Conservation (phyloP, 2,113 vertebrate species). For the Chinchilla lanigera region DNA sequence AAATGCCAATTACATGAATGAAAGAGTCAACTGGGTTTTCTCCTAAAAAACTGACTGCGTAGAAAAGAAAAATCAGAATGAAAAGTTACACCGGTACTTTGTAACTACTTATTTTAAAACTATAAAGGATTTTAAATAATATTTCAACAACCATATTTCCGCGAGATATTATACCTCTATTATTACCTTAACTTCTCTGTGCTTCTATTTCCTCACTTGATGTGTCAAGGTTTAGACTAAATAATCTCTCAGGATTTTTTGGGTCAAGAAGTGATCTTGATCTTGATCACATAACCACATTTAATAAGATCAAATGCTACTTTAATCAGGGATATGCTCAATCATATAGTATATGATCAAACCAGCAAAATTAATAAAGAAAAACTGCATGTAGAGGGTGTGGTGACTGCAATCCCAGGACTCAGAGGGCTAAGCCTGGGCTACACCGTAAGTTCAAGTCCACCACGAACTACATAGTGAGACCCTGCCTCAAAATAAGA, state of each 20-base stretch:
- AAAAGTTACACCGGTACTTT: not conserved
- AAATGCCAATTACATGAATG: not conserved
- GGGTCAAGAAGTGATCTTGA: not conserved
- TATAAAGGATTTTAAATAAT: not conserved
- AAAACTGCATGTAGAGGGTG: not conserved
- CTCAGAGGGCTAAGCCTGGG: not conserved
- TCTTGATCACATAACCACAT: not conserved
- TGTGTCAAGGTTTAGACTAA: not conserved
- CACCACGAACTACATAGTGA: not conserved
- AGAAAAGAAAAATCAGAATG: not conserved
- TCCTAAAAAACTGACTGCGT: not conserved
- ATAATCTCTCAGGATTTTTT: not conserved
- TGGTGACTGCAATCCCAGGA: not conserved
- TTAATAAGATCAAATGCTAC: conserved; percentile 25
- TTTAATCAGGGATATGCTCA: not conserved
- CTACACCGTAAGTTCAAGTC: not conserved
- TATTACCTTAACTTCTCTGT: not conserved
- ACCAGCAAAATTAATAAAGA: not conserved
- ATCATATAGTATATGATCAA: not conserved
- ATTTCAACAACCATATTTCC: not conserved
- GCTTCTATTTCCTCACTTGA: not conserved
- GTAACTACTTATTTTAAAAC: not conserved
- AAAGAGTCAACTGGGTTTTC: not conserved
- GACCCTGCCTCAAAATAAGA: not conserved
- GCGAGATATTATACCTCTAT: not conserved